Base-by-base conservation (phyloP, 2,797 vertebrate species). In the Anabas testudineus region DNA sequence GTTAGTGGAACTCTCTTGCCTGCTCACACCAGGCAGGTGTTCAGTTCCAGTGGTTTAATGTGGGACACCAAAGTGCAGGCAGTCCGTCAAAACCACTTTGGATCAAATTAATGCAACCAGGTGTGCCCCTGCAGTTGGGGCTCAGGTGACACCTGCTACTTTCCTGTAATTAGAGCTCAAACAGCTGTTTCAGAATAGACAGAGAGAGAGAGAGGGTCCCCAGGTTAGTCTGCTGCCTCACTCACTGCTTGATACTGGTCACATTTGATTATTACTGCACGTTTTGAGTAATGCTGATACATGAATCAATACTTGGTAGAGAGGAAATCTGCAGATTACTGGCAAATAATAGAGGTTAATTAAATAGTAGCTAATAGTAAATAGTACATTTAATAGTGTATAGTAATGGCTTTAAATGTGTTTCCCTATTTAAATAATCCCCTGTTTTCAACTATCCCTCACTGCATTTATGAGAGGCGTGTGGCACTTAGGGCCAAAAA, bases 121-220 rank as follows among this genome's bases (percentile, higher is more conserved):
- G 91, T 94, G 93, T 92, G 85, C 84, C 81, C 80, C 87, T 75
- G 81, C 85, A 85, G 82, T 81, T 55, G 80, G 86, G 84, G 90
- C 90, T 86, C 86, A 91, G 89, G 91, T 94, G 92, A 93, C 93
- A 94, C 92, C 93, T 94, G 93, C 91, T 94, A 86, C 88, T 88
- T 87, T 79, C 85, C 90, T 93, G 94, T 94, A 93, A 95, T 95
- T 94, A 93, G 89, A 90, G 82, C 84, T 67, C 79, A 91, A 94
- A 92, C 93, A 94, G 89, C 89, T 94, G 94, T 93, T 92, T 93
- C 84, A 71, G 82, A 78, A 72, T 83, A 73, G 78, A 85, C 76
- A 78, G 87, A 74, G 72, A 78, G 30, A 32, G 66, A 62, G 22
- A 70, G 51, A 66, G 57, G 22, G 71, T 79, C 47, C 70, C 80